Evolutionary conservation across 2,113 vertebrate species (phyloP).

Genomic region (Terrapene triunguis): DNA sequence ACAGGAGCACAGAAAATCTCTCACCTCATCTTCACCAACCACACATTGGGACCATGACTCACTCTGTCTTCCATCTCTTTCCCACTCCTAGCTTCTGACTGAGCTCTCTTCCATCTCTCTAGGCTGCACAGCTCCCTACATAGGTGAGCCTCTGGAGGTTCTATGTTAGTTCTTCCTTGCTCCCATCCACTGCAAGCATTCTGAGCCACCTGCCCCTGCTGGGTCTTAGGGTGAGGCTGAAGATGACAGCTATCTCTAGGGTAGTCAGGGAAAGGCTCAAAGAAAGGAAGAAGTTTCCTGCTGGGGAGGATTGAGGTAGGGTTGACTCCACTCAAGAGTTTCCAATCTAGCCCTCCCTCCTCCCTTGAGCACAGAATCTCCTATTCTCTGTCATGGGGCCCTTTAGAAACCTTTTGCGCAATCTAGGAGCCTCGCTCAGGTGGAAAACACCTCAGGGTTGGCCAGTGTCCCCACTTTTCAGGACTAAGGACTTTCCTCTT

Average conservation of each 20-base stretch:
- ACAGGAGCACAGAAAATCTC: neutral
- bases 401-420: neutral
- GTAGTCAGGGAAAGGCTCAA: neutral
- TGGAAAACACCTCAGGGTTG: neutral
- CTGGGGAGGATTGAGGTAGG: neutral
- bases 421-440: neutral
- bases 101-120: neutral
- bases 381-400: neutral
- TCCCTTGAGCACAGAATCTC: rapidly evolving
- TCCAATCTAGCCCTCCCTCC: neutral
- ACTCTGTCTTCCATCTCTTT: neutral
- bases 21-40: neutral
- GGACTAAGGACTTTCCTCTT: neutral
- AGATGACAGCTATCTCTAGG: neutral
- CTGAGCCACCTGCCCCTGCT: neutral
- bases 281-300: neutral
- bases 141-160: neutral
- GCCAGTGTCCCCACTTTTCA: neutral
- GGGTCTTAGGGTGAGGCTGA: rapidly evolving
- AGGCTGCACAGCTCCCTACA: neutral
- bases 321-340: neutral
- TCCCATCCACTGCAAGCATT: neutral
- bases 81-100: neutral
- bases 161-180: neutral
- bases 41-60: neutral